A percentile compares a stretch with the other conserved stretches of the same genome.
Evolutionary conservation across 2,888 invertebrate genomes (phyloP).

Genomic region (Cenopis cana): DNA sequence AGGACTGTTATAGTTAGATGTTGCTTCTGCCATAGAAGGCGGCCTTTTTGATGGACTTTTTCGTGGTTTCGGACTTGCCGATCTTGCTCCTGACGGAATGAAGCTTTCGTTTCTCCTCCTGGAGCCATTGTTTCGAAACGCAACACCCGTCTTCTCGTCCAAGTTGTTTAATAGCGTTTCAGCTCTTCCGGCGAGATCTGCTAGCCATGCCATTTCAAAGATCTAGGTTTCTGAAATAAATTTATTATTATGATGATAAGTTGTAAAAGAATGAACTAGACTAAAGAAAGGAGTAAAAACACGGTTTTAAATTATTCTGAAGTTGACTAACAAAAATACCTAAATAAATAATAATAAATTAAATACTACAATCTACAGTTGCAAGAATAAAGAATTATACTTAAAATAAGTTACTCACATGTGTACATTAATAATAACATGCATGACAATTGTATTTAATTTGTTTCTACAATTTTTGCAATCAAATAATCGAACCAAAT

Average conservation of each 20-base stretch:
- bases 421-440: background rate
- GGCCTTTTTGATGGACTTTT: constrained; percentile 50
- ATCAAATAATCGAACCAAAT: background rate
- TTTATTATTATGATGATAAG: background rate
- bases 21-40: constrained; percentile 53
- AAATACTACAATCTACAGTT: background rate
- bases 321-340: background rate
- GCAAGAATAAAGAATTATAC: no score
- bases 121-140: constrained; percentile 73
- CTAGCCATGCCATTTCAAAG: constrained; percentile 88
- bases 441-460: constrained; percentile 14
- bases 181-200: constrained; percentile 90
- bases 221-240: constrained; percentile 28
- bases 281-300: background rate
- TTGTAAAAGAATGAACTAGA: background rate
- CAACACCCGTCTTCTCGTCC: constrained; percentile 90
- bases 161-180: constrained; percentile 90
- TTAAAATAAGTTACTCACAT: constrained; percentile 9
- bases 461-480: background rate
- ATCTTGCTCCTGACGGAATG: constrained; percentile 51
- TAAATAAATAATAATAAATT: background rate
- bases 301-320: background rate
- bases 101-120: constrained; percentile 60
- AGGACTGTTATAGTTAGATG: constrained; percentile 52
- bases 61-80: constrained; percentile 57